Evolutionary conservation across 2,888 invertebrate genomes (phyloP), one percentile per base, ranked within the genome.

Genomic region (Drosophila neotestacea): DNA sequence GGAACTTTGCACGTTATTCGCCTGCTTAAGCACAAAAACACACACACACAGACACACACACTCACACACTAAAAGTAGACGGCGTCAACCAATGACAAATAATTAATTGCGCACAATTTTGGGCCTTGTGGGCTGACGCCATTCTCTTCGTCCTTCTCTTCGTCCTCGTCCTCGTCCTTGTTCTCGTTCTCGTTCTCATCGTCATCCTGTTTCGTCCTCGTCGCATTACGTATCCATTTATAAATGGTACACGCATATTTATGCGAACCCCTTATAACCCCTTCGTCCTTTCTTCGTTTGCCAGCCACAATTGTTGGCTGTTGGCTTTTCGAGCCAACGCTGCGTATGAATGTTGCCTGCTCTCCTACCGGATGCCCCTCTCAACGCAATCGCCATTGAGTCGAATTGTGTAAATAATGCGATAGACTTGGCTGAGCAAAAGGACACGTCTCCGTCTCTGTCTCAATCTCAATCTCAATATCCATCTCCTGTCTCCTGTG

Each of bases 391-490:
- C 46, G 46, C 46, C 46, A 47, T 7, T 82, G 85, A 83, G 68
- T 75, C 77, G 81, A 81, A 85, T 85, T 81, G 88, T 85, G 88
- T 85, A 85, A 85, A 85, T 83, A 83, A 83, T 86, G 84, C 70
- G 83, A 76, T 87, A 79, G 83, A 82, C 87, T 85, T 77, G 81
- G 66, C 70, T 79, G 76, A 70, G 70, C 77, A 78, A 56, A 55
- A 63, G 70, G 62, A 67, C 63, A 64, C 41, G 50, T 60, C 42
- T 44, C 46, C 60, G 30, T 60, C 32, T 30, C 16, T 22, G 7
- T 32, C 30, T 22, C 34, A 7, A 10, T 34, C 34, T 22, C 42
- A 6, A 0, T 36, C 38, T n/a, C 5, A 13, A 6, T 48, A 9
- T 41, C 30, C 30, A n/a, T 42, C 41, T 41, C 44, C 44, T 30